Percentiles rank a stretch among this genome's conserved stretches.
These are phyloP conservation scores for Chionodraco myersi DNA, from an alignment of 2,113 vertebrate species.

Conservation along the genomic window DNA sequence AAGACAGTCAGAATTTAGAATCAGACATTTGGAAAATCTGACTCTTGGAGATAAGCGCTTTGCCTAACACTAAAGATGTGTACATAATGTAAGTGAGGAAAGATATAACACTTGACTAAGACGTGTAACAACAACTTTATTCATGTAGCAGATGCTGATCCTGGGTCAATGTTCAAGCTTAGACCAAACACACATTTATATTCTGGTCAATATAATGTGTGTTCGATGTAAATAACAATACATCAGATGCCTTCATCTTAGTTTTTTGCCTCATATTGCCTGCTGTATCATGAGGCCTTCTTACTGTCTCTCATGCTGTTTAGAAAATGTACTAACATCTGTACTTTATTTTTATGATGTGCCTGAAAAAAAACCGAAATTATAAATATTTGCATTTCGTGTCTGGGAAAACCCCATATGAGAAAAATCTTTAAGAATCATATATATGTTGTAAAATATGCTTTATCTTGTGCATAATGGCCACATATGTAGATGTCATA, in stretches of 20 bases:
- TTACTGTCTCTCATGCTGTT: slow-evolving; percentile 14
- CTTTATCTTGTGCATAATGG: slow-evolving; percentile 23
- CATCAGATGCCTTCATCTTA: slow-evolving; percentile 48
- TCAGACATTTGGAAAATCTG: neutral
- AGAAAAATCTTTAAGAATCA: neutral
- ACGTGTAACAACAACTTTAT: neutral
- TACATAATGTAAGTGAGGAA: neutral
- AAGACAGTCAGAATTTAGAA: neutral
- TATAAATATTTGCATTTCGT: slow-evolving; percentile 25
- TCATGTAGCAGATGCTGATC: slow-evolving; percentile 10
- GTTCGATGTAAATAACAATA: slow-evolving; percentile 21
- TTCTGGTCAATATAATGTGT: neutral
- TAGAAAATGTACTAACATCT: slow-evolving; percentile 24
- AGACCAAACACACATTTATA: slow-evolving; percentile 5
- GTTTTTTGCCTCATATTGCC: slow-evolving; percentile 36
- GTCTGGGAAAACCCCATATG: slow-evolving; percentile 12
- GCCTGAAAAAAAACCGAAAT: slow-evolving; percentile 42
- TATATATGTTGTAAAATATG: slow-evolving; percentile 11
- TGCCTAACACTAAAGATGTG: neutral
- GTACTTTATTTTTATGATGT: slow-evolving; percentile 43
- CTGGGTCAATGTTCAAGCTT: neutral
- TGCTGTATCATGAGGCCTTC: slow-evolving; percentile 49
- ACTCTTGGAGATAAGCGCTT: neutral
- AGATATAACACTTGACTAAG: neutral
- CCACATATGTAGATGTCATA: slow-evolving; percentile 12